Evolutionary conservation across 1,140 invertebrate species (phyloP).

Genomic region (Bombus affinis): DNA sequence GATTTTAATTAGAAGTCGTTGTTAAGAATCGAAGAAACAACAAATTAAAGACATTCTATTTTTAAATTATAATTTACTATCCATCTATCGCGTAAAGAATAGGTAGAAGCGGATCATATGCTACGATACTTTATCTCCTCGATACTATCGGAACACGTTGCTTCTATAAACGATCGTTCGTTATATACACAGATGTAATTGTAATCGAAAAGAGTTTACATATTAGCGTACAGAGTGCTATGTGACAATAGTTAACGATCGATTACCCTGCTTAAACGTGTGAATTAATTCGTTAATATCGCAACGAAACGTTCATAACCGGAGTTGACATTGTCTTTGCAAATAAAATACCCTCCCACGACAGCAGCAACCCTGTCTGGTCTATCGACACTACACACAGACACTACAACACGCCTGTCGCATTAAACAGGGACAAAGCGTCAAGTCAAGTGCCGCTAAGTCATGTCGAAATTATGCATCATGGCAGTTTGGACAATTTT

Average conservation of each 20-base stretch:
- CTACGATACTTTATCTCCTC: too few relatives aligned
- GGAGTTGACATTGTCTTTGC: neutral
- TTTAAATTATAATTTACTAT: too few relatives aligned
- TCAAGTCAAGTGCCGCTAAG: constrained; percentile 63
- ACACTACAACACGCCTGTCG: constrained; percentile 40
- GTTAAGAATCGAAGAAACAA: too few relatives aligned
- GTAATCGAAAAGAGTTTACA: too few relatives aligned
- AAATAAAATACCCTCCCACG: neutral
- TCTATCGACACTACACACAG: neutral
- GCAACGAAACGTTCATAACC: constrained; percentile 23
- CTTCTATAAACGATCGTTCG: too few relatives aligned
- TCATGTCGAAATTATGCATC: constrained; percentile 71
- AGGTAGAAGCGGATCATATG: too few relatives aligned
- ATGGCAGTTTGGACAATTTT: constrained; percentile 78
- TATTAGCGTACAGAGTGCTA: neutral
- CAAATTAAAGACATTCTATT: too few relatives aligned
- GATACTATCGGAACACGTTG: too few relatives aligned
- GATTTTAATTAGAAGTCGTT: too few relatives aligned
- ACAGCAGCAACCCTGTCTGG: neutral
- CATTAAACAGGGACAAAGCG: constrained; percentile 48
- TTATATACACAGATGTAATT: too few relatives aligned
- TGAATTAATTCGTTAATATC: constrained; percentile 54
- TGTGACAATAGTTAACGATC: neutral
- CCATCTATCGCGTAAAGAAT: neutral
- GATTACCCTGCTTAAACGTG: constrained; percentile 7